phyloP scores from a whole-genome alignment of 2,888 invertebrate genomes.

The Melinopterus prodromus region DNA sequence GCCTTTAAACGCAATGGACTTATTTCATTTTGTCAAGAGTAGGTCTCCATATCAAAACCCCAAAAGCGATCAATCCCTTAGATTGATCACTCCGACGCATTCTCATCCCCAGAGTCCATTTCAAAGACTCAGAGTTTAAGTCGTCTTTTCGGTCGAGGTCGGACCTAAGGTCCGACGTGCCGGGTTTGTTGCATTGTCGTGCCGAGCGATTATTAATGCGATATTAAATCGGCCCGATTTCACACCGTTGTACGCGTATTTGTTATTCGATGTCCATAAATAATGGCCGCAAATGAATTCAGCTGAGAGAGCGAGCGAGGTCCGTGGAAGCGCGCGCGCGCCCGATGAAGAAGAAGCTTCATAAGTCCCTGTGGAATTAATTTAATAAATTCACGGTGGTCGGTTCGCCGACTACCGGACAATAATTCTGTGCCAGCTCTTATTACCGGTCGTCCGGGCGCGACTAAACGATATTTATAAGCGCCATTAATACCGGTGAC shows the following conservation, averaged over 20 bases:
- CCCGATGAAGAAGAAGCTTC: constrained; percentile 23
- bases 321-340: constrained; percentile 27
- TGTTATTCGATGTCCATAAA: constrained; percentile 45
- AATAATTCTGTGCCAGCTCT: constrained; percentile 43
- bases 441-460: constrained; percentile 41
- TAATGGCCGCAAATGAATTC: constrained; percentile 43
- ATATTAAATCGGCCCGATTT: constrained; percentile 48
- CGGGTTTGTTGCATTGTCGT: neutral
- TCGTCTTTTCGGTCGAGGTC: neutral
- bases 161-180: neutral
- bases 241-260: constrained; percentile 47
- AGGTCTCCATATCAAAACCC: no score
- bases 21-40: no score
- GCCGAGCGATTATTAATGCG: constrained; percentile 41
- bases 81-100: neutral
- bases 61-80: neutral
- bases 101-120: neutral
- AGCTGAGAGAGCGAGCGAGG: constrained; percentile 27
- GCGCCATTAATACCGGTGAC: constrained; percentile 34
- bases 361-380: constrained; percentile 40
- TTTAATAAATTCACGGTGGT: constrained; percentile 43
- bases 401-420: constrained; percentile 43
- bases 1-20: no score
- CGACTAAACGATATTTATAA: constrained; percentile 41
- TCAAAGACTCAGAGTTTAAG: neutral